A percentile compares a stretch with the other conserved stretches of the same genome.
These are phyloP conservation scores for Xestia rhomboidea DNA, from an alignment of 2,888 invertebrate species.

Conservation along the genomic window DNA sequence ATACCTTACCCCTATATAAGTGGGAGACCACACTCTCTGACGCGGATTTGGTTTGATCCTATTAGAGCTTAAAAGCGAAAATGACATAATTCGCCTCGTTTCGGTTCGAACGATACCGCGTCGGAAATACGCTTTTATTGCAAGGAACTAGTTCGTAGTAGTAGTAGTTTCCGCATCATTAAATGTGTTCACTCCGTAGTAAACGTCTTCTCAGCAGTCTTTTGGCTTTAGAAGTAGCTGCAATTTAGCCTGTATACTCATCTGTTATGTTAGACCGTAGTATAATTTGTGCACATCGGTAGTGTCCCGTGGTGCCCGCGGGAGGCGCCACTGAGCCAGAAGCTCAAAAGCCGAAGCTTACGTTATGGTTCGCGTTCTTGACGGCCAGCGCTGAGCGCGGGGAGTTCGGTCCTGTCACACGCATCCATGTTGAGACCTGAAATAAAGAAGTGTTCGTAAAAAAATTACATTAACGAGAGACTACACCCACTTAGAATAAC, in stretches of 20 bases:
- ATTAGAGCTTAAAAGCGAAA: neutral
- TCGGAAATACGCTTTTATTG: neutral
- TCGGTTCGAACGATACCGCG: neutral
- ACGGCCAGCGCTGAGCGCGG: conserved; percentile 85
- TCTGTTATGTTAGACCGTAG: neutral
- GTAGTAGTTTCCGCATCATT: neutral
- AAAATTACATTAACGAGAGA: too few relatives aligned
- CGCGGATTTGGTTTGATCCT: neutral
- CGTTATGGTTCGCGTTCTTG: conserved; percentile 83
- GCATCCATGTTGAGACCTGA: conserved; percentile 89
- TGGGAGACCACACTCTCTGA: neutral
- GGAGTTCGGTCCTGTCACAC: conserved; percentile 91
- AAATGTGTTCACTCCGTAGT: neutral
- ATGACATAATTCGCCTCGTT: neutral
- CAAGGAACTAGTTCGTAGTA: neutral
- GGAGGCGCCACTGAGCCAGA: conserved; percentile 39
- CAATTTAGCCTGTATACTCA: conserved; percentile 24
- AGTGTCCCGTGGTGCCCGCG: conserved; percentile 17
- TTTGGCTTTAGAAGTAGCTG: conserved; percentile 6
- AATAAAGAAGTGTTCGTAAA: conserved; percentile 7
- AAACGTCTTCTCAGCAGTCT: neutral
- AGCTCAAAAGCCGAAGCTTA: conserved; percentile 85
- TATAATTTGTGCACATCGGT: conserved; percentile 32
- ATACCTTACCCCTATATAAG: too few relatives aligned
- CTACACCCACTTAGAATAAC: too few relatives aligned